Evolutionary conservation across 2,797 vertebrate genomes (phyloP).

Genomic region (Melanogrammus aeglefinus): DNA sequence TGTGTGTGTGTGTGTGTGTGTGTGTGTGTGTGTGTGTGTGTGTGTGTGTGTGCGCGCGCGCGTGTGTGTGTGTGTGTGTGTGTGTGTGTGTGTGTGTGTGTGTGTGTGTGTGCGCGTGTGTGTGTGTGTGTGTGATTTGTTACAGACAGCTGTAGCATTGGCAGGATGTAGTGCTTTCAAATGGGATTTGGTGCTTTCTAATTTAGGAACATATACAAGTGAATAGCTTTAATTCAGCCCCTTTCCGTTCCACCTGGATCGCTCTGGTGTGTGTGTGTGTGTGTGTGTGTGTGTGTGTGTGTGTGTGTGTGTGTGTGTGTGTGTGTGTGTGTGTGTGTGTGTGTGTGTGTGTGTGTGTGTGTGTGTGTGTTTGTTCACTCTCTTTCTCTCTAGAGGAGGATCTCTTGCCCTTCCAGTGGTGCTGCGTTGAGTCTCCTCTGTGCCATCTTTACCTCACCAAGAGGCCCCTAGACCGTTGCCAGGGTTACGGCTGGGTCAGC

Average conservation of each 20-base stretch:
- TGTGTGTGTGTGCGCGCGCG: not conserved
- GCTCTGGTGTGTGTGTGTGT: constrained; percentile 8
- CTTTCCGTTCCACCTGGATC: not conserved
- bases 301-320: constrained; percentile 14
- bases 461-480: constrained; percentile 76
- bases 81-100: not conserved
- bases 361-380: constrained; percentile 17
- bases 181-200: not conserved
- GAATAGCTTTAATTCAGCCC: not conserved
- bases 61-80: not conserved
- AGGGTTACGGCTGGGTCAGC: constrained; percentile 65
- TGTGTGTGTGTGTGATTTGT: not conserved
- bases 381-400: constrained; percentile 69
- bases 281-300: not conserved
- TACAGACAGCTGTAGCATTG: not conserved
- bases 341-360: not conserved
- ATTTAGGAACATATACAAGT: not conserved
- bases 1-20: not conserved
- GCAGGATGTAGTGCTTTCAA: not conserved
- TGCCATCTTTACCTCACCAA: constrained; percentile 75
- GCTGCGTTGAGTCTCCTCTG: constrained; percentile 73
- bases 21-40: not conserved
- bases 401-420: constrained; percentile 81
- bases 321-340: no score
- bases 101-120: not conserved